phyloP scores from a whole-genome alignment of 2,888 invertebrate genomes.

The Luperina testacea region DNA sequence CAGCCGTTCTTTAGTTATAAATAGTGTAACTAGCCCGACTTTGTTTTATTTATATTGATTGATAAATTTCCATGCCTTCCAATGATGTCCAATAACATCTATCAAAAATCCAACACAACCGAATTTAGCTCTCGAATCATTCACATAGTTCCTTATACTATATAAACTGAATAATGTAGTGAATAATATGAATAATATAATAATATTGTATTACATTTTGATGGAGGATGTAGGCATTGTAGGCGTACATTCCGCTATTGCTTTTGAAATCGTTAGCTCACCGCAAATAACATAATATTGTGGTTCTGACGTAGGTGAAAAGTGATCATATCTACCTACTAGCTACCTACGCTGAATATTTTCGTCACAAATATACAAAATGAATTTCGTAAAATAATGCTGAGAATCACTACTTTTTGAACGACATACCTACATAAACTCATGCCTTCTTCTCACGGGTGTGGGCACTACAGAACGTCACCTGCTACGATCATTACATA shows the following conservation, averaged over 20 bases:
- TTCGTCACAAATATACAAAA: background rate
- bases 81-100: background rate
- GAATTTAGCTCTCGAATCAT: background rate
- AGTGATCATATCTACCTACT: background rate
- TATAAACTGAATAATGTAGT: background rate
- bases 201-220: conserved; percentile 8
- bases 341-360: background rate
- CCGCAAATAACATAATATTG: background rate
- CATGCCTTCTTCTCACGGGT: background rate
- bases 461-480: background rate
- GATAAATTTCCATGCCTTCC: background rate
- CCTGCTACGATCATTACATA: background rate
- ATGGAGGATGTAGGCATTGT: conserved; percentile 6
- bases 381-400: background rate
- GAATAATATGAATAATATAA: background rate
- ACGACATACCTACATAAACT: background rate
- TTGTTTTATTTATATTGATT: too few species aligned
- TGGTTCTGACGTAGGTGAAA: background rate
- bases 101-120: too few species aligned
- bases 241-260: background rate
- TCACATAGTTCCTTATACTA: background rate
- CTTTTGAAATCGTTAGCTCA: conserved; percentile 3
- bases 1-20: too few species aligned
- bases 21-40: too few species aligned
- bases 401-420: background rate